These are phyloP conservation scores for Chondrilla cf. caribensis DNA, from an alignment of 37 sponge, comb jelly and placozoan species.

Conservation along the genomic window DNA sequence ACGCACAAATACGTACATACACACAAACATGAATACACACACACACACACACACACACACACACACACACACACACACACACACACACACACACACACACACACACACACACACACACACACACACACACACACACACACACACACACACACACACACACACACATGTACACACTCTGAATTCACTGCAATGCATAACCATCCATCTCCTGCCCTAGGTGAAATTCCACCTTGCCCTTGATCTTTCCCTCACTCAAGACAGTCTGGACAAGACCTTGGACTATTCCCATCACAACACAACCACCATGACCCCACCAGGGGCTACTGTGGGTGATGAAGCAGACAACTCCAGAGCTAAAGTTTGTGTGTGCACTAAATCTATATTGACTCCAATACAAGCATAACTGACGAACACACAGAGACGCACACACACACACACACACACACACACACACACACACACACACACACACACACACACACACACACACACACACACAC, in stretches of 20 bases:
- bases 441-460: slow-evolving; percentile 21
- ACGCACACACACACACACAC: not conserved
- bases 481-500: not conserved
- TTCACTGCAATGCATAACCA: too few relatives aligned
- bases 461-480: slow-evolving; percentile 10
- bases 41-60: too few relatives aligned
- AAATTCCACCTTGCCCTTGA: slow-evolving; percentile 44
- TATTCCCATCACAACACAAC: slow-evolving; percentile 49
- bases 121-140: too few relatives aligned
- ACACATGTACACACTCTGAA: too few relatives aligned
- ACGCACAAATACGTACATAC: too few relatives aligned
- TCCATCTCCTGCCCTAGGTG: too few relatives aligned
- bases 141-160: too few relatives aligned
- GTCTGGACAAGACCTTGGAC: slow-evolving; percentile 56
- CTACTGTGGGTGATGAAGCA: slow-evolving; percentile 71
- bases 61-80: too few relatives aligned
- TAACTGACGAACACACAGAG: not conserved
- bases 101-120: too few relatives aligned
- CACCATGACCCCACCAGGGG: slow-evolving; percentile 40
- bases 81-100: too few relatives aligned
- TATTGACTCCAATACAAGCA: not conserved
- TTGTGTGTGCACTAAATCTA: not conserved
- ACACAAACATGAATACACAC: too few relatives aligned
- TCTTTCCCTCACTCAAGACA: slow-evolving; percentile 52
- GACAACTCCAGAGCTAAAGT: slow-evolving; percentile 64